phyloP scores from a whole-genome alignment of 2,113 vertebrate species.

The Podiceps cristatus region DNA sequence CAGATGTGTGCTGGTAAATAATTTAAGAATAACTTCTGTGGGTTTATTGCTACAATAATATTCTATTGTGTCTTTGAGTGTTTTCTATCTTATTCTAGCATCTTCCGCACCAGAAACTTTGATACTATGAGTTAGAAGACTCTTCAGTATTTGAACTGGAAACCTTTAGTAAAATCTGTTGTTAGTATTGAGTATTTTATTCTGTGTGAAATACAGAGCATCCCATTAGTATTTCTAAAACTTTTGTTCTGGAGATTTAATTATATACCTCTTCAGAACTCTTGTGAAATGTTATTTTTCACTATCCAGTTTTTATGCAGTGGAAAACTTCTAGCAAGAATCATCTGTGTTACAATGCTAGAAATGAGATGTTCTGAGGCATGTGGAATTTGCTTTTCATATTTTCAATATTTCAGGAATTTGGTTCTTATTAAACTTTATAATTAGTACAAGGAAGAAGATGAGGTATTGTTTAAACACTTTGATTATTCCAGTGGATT shows the following conservation, averaged over 20 bases:
- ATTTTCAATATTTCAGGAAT: not conserved
- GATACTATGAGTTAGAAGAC: not conserved
- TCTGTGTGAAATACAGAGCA: not conserved
- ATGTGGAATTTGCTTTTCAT: not conserved
- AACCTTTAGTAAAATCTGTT: not conserved
- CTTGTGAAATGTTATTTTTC: not conserved
- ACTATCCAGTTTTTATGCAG: not conserved
- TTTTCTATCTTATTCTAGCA: not conserved
- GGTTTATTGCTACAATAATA: not conserved
- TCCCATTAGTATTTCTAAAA: not conserved
- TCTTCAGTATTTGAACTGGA: not conserved
- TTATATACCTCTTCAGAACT: not conserved
- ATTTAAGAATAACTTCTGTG: not conserved
- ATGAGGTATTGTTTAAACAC: not conserved
- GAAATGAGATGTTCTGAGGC: not conserved
- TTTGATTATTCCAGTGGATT: not conserved
- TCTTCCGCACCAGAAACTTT: not conserved
- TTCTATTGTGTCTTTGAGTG: not conserved
- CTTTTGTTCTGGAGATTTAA: not conserved
- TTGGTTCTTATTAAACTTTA: not conserved
- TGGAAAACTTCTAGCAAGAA: not conserved
- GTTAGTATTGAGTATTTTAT: not conserved
- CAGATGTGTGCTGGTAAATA: not conserved
- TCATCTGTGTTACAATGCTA: accelerated
- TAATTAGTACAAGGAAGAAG: not conserved